phyloP scores from a whole-genome alignment of 2,888 invertebrate genomes.

The Morinoia aosen region DNA sequence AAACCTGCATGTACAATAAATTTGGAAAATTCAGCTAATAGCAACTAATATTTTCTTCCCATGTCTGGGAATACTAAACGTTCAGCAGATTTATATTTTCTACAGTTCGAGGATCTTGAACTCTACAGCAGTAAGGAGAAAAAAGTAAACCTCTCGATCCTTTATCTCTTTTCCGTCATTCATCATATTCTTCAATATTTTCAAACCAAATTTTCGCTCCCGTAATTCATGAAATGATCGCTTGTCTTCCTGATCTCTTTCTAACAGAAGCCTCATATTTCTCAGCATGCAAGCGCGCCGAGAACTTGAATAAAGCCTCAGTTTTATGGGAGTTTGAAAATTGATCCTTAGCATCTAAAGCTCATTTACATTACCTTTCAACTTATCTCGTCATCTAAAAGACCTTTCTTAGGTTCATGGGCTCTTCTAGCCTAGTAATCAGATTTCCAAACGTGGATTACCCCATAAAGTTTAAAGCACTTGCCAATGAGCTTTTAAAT shows the following conservation, averaged over 20 bases:
- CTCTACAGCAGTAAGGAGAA: too few relatives aligned
- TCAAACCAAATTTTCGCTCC: too few relatives aligned
- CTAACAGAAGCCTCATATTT: too few relatives aligned
- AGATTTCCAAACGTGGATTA: neutral
- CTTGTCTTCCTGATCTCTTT: too few relatives aligned
- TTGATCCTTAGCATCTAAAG: neutral
- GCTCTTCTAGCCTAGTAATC: neutral
- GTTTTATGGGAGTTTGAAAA: neutral
- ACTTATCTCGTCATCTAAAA: neutral
- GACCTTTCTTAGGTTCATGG: too few relatives aligned
- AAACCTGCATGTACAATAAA: neutral
- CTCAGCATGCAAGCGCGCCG: too few relatives aligned
- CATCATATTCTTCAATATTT: too few relatives aligned
- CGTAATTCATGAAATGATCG: too few relatives aligned
- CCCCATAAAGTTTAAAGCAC: neutral
- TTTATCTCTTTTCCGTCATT: too few relatives aligned
- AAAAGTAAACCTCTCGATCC: too few relatives aligned
- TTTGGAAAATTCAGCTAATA: neutral
- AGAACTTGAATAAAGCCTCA: neutral
- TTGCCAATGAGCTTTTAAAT: neutral
- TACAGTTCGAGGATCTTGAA: too few relatives aligned
- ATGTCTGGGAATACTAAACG: neutral
- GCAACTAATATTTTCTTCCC: neutral
- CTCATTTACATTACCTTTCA: neutral
- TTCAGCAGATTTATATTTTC: neutral